phyloP scores from a whole-genome alignment of 2,888 invertebrate species.

The Polylopha cassiicola region DNA sequence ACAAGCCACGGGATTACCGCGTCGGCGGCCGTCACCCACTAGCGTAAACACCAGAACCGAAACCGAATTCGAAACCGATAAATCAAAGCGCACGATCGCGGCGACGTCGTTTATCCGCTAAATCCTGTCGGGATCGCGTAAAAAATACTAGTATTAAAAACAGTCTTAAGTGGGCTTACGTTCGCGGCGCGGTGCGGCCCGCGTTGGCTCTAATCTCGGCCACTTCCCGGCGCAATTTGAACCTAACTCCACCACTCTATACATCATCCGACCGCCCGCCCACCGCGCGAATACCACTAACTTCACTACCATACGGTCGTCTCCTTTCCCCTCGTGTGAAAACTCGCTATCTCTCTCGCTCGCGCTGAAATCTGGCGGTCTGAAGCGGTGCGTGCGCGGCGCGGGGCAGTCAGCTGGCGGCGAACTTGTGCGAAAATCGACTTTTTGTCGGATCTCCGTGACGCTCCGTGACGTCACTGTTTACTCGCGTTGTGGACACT shows the following conservation, averaged over 20 bases:
- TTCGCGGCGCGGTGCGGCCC: conserved; percentile 80
- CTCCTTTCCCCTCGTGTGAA: conserved; percentile 40
- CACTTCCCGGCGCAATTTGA: conserved; percentile 86
- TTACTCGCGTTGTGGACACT: conserved; percentile 63
- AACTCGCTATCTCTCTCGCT: conserved; percentile 38
- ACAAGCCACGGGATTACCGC: conserved; percentile 69
- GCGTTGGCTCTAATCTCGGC: conserved; percentile 83
- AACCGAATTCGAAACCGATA: conserved; percentile 72
- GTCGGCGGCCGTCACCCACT: conserved; percentile 65
- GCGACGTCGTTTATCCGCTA: conserved; percentile 74
- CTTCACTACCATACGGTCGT: conserved; percentile 44
- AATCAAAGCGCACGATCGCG: conserved; percentile 75
- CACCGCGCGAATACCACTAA: conserved; percentile 58
- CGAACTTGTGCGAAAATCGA: conserved; percentile 77
- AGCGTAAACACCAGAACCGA: conserved; percentile 73
- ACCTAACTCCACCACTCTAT: conserved; percentile 85
- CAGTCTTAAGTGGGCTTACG: conserved; percentile 84
- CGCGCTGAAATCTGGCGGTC: conserved; percentile 64
- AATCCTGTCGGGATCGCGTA: conserved; percentile 77
- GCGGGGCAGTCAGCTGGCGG: conserved; percentile 72
- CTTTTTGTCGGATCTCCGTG: conserved; percentile 73
- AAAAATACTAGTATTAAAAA: conserved; percentile 85
- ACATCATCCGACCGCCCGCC: conserved; percentile 80
- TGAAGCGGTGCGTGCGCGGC: conserved; percentile 48
- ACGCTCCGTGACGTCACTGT: conserved; percentile 77